phyloP scores from a whole-genome alignment of 2,888 invertebrate species.

The Ophion ventricosus region DNA sequence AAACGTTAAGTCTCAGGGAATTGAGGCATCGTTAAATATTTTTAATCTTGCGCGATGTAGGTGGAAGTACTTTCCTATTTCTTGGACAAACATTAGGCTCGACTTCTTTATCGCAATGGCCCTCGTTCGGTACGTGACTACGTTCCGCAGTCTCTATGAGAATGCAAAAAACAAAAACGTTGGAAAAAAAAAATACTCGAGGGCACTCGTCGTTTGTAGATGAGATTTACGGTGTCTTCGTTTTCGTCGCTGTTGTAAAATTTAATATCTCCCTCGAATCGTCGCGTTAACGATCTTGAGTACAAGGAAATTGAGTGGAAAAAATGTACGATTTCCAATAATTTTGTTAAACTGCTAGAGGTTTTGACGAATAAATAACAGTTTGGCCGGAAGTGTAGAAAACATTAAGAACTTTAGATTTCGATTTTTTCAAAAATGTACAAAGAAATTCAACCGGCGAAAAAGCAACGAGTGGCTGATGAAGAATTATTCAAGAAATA shows the following conservation, averaged over 20 bases:
- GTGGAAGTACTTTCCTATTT: slow-evolving; percentile 12
- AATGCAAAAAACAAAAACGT: slow-evolving; percentile 26
- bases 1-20: slow-evolving; percentile 28
- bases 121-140: slow-evolving; percentile 4
- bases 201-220: slow-evolving; percentile 20
- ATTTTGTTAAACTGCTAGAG: background rate
- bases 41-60: slow-evolving; percentile 45
- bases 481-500: too few species aligned
- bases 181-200: slow-evolving; percentile 37
- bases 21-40: slow-evolving; percentile 37
- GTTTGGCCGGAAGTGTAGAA: background rate
- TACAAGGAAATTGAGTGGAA: slow-evolving; percentile 1
- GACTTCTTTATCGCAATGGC: slow-evolving; percentile 56
- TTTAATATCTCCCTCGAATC: slow-evolving; percentile 19
- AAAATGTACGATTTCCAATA: background rate
- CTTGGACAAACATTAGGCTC: slow-evolving; percentile 36
- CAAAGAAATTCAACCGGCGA: background rate
- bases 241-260: slow-evolving; percentile 5
- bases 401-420: too few species aligned
- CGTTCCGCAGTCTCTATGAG: background rate
- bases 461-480: too few species aligned
- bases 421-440: background rate
- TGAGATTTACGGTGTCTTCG: slow-evolving; percentile 42
- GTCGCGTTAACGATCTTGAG: slow-evolving; percentile 43
- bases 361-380: background rate